Evolutionary conservation across 2,888 invertebrate genomes (phyloP), one percentile per base, ranked within the genome.

Genomic region (Beris morrisii): DNA sequence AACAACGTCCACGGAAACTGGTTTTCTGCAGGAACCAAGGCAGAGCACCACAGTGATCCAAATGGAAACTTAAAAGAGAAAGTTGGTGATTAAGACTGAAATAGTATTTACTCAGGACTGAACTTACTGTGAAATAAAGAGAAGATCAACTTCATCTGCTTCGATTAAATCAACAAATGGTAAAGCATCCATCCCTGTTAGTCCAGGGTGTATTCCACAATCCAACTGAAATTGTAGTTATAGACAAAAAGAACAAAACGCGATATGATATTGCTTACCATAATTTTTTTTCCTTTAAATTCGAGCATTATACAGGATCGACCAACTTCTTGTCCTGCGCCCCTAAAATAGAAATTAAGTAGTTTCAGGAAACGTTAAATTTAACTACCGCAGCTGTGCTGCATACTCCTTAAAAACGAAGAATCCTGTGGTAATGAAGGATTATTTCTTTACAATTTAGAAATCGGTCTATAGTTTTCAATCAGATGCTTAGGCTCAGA

Each of bases 241-340:
- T 22, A 12, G 22, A 50, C 22, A 7, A n/a, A 57, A 64, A 54
- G 30, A 22, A 52, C 30, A 32, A 5, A 56, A 38, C 12, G n/a
- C 12, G 4, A 13, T 44, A 43, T 56, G 22, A 22, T 13, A 4
- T n/a, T 13, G 9, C 5, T 50, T 43, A 88, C 92, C 96, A 99
- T 94, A 50, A 99, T 97, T 80, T 93, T 96, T 81, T 99, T 99
- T 31, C 98, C 98, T 83, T 99, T 99, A 80, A 97, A 99, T 80
- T 97, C 95, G 68, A 99, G 79, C 88, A 97, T 93, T 68, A 97
- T 97, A 79, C 99, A 99, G 73, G 98, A 98, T 80, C 99, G 83
- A 64, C 99, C 99, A 4, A 99, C 99, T 86, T 99, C 97, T 83
- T 99, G 99, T 2, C 99, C 99, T 67, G 99, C 97, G 28, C 99